phyloP scores from a whole-genome alignment of 53 echinoderm and acorn worm genomes.

The Holothuria leucospilota region DNA sequence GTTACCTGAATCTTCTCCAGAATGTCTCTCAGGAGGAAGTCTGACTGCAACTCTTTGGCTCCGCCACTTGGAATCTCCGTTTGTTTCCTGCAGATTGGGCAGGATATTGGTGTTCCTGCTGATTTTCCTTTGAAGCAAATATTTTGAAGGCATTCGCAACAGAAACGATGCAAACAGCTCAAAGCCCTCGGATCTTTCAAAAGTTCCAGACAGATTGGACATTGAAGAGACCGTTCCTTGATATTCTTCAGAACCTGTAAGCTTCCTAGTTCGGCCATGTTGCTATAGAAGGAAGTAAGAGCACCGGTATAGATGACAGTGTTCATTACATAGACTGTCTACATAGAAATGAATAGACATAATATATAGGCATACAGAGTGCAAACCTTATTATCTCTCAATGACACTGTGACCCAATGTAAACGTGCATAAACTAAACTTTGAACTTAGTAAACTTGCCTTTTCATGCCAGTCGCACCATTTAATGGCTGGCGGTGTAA shows the following conservation, averaged over 20 bases:
- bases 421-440: too few species aligned
- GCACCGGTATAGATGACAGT: too few species aligned
- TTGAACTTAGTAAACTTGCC: too few species aligned
- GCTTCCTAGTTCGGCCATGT: constrained; percentile 12
- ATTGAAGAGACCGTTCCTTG: constrained; percentile 30
- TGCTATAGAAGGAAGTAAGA: too few species aligned
- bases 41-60: constrained; percentile 20
- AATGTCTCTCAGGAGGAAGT: constrained; percentile 16
- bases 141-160: constrained; percentile 18
- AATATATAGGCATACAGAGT: too few species aligned
- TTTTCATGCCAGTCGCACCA: too few species aligned
- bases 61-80: constrained; percentile 30
- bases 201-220: constrained; percentile 30
- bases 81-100: constrained; percentile 23
- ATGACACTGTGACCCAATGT: too few species aligned
- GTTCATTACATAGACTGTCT: too few species aligned
- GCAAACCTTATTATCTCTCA: too few species aligned
- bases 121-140: constrained; percentile 16
- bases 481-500: too few species aligned
- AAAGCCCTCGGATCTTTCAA: constrained; percentile 17
- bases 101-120: neutral
- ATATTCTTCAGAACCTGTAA: constrained; percentile 3
- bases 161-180: constrained; percentile 33
- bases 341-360: too few species aligned
- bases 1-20: constrained; percentile 22